Conservation (phyloP, 2,797 vertebrate genomes). For the Antrozous pallidus region DNA sequence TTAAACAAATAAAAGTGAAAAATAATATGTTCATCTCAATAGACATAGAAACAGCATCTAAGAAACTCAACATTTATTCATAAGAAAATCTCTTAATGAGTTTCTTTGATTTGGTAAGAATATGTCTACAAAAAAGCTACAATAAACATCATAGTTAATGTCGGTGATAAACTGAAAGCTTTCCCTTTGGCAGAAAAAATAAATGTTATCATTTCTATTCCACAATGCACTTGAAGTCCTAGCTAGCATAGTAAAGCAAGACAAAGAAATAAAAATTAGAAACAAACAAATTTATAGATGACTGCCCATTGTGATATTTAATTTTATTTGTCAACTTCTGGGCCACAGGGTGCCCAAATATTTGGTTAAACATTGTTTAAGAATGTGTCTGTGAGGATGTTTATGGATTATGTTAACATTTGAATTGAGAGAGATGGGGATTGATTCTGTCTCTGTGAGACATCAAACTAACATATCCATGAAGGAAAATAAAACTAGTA, state of each 20-base stretch:
- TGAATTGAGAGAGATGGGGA: background rate
- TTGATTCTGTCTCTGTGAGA: background rate
- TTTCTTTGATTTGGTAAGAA: background rate
- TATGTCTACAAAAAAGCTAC: background rate
- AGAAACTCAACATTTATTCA: background rate
- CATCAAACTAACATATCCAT: background rate
- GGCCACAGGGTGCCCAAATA: background rate
- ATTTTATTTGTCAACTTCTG: background rate
- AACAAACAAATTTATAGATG: conserved; percentile 17
- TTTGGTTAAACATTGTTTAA: background rate
- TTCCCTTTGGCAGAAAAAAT: background rate
- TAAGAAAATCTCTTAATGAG: background rate
- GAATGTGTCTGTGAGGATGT: background rate
- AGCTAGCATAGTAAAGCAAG: background rate
- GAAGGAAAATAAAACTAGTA: background rate
- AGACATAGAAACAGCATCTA: background rate
- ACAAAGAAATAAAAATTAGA: conserved; percentile 2
- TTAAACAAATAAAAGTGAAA: background rate
- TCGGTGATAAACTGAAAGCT: background rate
- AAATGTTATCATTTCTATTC: background rate
- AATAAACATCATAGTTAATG: background rate
- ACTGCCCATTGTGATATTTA: background rate
- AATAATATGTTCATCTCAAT: background rate
- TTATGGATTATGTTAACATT: background rate
- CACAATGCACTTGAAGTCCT: background rate